A percentile compares a stretch with the other conserved stretches of the same genome.
Conservation (phyloP, 2,888 invertebrate species). For the Habroteleia sp. region DNA sequence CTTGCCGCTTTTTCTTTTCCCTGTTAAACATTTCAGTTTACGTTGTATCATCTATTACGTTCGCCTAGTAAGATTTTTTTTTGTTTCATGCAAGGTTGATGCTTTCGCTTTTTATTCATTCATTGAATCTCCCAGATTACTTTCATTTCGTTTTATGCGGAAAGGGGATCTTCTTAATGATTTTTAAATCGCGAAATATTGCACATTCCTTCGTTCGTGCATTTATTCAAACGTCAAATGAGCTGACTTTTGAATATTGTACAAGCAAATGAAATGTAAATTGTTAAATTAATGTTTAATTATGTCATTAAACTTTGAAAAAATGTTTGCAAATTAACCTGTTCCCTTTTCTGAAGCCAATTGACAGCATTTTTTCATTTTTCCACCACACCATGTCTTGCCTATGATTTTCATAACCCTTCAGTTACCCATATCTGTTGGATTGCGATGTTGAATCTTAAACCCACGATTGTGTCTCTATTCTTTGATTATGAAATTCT, state of each 20-base stretch:
- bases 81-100: constrained; percentile 44
- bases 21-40: constrained; percentile 39
- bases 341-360: constrained; percentile 3
- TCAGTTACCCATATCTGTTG: constrained; percentile 23
- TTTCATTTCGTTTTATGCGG: constrained; percentile 3
- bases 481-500: constrained; percentile 40
- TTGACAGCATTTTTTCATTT: constrained; percentile 5
- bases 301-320: no score
- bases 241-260: no score
- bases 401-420: not conserved
- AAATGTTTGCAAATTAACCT: not conserved
- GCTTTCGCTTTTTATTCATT: constrained; percentile 50
- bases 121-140: constrained; percentile 4
- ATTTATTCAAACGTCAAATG: no score
- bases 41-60: constrained; percentile 11
- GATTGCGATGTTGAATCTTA: constrained; percentile 48
- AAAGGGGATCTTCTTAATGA: not conserved
- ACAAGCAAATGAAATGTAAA: no score
- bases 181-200: no score
- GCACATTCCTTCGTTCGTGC: no score
- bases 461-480: constrained; percentile 42
- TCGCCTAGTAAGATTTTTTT: constrained; percentile 18
- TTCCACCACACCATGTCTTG: constrained; percentile 9
- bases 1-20: constrained; percentile 51
- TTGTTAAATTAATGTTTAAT: no score